Evolutionary conservation across 1,140 invertebrate genomes (phyloP).

Genomic region (Heterodera carotae): DNA sequence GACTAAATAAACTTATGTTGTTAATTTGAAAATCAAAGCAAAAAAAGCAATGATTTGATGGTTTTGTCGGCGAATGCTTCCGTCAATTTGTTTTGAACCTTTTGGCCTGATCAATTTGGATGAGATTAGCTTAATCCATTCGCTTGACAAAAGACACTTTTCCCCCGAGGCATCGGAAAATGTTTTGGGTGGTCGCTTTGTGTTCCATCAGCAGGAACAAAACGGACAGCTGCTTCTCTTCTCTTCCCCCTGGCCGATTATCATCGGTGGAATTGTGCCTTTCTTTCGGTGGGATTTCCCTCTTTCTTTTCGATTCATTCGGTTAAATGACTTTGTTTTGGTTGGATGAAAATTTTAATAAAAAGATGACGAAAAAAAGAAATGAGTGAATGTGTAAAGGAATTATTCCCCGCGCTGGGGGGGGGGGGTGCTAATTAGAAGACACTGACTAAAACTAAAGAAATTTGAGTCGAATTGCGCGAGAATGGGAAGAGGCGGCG

Average conservation of each 20-base stretch:
- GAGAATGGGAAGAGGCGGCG: background rate
- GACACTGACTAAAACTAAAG: background rate
- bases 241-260: background rate
- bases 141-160: no score
- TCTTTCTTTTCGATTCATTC: background rate
- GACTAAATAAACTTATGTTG: no score
- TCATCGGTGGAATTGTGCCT: background rate
- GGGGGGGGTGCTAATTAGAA: background rate
- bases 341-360: no score
- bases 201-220: background rate
- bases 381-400: background rate
- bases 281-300: background rate
- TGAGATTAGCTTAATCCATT: no score
- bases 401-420: background rate
- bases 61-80: no score
- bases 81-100: background rate
- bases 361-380: background rate
- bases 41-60: no score
- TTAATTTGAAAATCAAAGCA: no score
- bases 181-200: background rate
- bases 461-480: background rate
- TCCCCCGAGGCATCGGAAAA: background rate
- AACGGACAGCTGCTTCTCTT: background rate
- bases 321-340: background rate
- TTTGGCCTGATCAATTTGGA: no score